Conservation (phyloP, 92 coral and sea anemone genomes). For the Epizoanthus illoricatus region DNA sequence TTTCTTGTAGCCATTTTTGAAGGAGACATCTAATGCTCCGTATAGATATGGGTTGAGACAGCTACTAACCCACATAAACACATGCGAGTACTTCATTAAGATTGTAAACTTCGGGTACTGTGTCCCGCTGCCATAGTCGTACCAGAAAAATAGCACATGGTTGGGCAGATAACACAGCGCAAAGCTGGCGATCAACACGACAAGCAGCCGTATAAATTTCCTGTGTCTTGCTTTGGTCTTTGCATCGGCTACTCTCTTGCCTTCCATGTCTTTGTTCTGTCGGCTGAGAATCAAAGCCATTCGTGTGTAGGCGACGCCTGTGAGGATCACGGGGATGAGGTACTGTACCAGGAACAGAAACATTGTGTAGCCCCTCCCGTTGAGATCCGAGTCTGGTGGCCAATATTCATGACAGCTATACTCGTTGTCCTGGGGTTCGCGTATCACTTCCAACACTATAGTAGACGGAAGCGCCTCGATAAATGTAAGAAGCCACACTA, state of each 20-base stretch:
- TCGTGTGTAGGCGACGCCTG: slow-evolving; percentile 73
- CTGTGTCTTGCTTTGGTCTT: slow-evolving; percentile 75
- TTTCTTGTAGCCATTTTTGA: slow-evolving; percentile 76
- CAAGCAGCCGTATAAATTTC: slow-evolving; percentile 82
- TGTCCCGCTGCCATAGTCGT: slow-evolving; percentile 82
- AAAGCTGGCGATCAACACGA: slow-evolving; percentile 84
- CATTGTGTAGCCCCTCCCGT: slow-evolving; percentile 73
- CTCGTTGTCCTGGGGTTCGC: slow-evolving; percentile 58
- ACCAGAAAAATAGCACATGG: slow-evolving; percentile 94
- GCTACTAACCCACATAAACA: slow-evolving; percentile 90
- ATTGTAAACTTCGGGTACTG: slow-evolving; percentile 78
- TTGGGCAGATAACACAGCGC: slow-evolving; percentile 93
- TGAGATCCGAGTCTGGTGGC: slow-evolving; percentile 41
- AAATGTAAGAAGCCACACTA: slow-evolving; percentile 81
- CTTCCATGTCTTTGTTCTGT: slow-evolving; percentile 70
- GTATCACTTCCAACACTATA: slow-evolving; percentile 65
- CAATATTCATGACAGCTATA: slow-evolving; percentile 82
- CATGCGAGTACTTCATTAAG: slow-evolving; percentile 91
- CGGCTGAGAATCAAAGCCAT: slow-evolving; percentile 77
- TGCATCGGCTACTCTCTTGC: slow-evolving; percentile 58
- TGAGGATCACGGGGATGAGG: slow-evolving; percentile 68
- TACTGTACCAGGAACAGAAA: slow-evolving; percentile 77
- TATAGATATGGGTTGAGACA: slow-evolving; percentile 94
- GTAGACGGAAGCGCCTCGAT: slow-evolving; percentile 69
- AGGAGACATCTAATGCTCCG: slow-evolving; percentile 89